Base-by-base conservation (phyloP, 2,888 invertebrate species). In the Chirona hameri region DNA sequence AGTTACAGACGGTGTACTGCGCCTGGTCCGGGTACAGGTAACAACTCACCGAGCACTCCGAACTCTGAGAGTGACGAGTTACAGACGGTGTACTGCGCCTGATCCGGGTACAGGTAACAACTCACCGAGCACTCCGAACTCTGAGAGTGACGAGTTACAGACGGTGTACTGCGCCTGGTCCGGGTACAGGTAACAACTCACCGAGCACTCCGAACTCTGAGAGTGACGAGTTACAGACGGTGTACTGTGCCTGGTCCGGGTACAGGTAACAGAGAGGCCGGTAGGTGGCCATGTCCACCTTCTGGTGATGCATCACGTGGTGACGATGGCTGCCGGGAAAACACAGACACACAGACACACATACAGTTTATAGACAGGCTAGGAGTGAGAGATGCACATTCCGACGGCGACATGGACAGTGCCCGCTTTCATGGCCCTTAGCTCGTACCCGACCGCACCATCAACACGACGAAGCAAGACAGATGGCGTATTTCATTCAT, bases 161-260 rank as follows among this genome's bases (percentile, higher is more conserved):
- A 99, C 98, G n/a, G 96, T 96, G 91, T 99, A 99, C 0, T 96
- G 95, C 2, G 98, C 99, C 89, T 99, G 98, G 89, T 98, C 97
- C 65, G 97, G 95, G 89, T 95, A 97, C 86, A 99, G 91, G 88
- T 98, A 39, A 39, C 39, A 39, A 85, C 87, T 88, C 88, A 91
- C 91, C 94, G 83, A 93, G 89, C 18, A 93, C 92, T 88, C 94
- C 98, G 88, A 95, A 99, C 90, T 99, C 99, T 9, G 98, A 99
- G 76, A 99, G 92, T 14, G 98, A 98, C 87, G 98, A 98, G 91
- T 99, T 99, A 89, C 97, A 98, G 24, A 99, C 98, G n/a, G 96
- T 96, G 91, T 99, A 99, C 0, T 96, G 95, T 1, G 98, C 99
- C 89, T 99, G 98, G 89, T 98, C 97, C 65, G 97, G 95, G 89